Evolutionary conservation across 2,888 invertebrate species (phyloP).

Genomic region (Halocaridina rubra): DNA sequence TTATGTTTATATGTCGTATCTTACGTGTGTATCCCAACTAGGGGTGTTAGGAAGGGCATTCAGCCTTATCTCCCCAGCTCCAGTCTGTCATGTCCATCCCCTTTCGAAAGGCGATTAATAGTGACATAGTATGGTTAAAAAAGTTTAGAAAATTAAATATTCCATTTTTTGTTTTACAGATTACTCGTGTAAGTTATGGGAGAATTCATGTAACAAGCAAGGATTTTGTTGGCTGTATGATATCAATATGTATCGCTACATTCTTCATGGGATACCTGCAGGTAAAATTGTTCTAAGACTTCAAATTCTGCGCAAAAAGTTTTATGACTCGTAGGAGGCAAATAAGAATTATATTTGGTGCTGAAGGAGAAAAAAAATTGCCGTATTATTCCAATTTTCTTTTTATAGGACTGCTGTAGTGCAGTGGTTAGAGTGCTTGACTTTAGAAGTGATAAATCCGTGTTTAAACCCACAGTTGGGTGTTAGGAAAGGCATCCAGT

Average conservation of each 20-base stretch:
- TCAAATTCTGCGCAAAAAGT: neutral
- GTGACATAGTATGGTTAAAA: no score
- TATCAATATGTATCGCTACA: constrained; percentile 26
- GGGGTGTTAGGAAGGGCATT: no score
- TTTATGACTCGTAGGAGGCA: neutral
- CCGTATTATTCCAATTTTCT: no score
- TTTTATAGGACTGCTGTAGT: no score
- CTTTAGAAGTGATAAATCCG: no score
- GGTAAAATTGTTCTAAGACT: constrained; percentile 3
- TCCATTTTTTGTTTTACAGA: constrained; percentile 34
- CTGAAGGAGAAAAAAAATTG: no score
- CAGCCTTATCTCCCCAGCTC: neutral
- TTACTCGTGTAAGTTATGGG: constrained; percentile 42
- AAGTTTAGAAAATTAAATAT: no score
- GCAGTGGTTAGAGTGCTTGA: neutral
- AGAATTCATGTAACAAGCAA: constrained; percentile 18
- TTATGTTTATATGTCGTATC: neutral
- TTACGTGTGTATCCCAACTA: neutral
- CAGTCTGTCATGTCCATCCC: neutral
- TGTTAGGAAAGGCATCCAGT: no score
- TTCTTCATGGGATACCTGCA: constrained; percentile 43
- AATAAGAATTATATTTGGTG: neutral
- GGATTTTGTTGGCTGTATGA: constrained; percentile 52
- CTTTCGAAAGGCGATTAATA: no score
- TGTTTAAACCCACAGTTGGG: no score